Evolutionary conservation across 2,113 vertebrate species (phyloP).

Genomic region (Istiophorus platypterus): DNA sequence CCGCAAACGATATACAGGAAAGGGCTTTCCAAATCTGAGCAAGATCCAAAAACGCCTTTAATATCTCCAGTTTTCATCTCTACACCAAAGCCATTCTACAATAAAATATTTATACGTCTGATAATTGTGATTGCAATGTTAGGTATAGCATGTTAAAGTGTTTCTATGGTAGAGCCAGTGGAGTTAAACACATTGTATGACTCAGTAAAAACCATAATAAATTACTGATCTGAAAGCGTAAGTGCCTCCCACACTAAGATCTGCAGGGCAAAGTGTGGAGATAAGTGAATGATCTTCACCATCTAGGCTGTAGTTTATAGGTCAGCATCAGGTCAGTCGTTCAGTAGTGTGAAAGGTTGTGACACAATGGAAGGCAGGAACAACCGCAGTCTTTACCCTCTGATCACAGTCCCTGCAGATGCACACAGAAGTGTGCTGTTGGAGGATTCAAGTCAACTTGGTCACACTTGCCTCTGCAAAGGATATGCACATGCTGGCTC

Average conservation of each 20-base stretch:
- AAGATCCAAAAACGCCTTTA: slow-evolving; percentile 26
- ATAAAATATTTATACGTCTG: neutral
- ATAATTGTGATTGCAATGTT: neutral
- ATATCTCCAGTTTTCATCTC: neutral
- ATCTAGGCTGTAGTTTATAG: neutral
- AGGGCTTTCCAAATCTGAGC: slow-evolving; percentile 24
- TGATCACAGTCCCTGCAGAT: slow-evolving; percentile 32
- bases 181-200: slow-evolving; percentile 1
- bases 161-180: neutral
- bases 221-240: slow-evolving; percentile 17
- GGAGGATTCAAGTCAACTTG: slow-evolving; percentile 41
- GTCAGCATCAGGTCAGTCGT: slow-evolving; percentile 34
- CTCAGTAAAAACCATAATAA: slow-evolving; percentile 18
- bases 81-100: neutral
- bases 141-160: neutral
- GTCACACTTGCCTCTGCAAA: slow-evolving; percentile 40
- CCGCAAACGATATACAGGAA: slow-evolving; percentile 60
- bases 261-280: slow-evolving; percentile 24
- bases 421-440: slow-evolving; percentile 28
- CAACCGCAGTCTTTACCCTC: slow-evolving; percentile 39
- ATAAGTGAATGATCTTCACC: slow-evolving; percentile 13
- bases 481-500: too few species aligned
- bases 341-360: slow-evolving; percentile 2
- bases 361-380: neutral
- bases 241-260: neutral